Evolutionary conservation across 2,888 invertebrate species (phyloP), one percentile per base, ranked within the genome.

Genomic region (Platerodrilus igneus): DNA sequence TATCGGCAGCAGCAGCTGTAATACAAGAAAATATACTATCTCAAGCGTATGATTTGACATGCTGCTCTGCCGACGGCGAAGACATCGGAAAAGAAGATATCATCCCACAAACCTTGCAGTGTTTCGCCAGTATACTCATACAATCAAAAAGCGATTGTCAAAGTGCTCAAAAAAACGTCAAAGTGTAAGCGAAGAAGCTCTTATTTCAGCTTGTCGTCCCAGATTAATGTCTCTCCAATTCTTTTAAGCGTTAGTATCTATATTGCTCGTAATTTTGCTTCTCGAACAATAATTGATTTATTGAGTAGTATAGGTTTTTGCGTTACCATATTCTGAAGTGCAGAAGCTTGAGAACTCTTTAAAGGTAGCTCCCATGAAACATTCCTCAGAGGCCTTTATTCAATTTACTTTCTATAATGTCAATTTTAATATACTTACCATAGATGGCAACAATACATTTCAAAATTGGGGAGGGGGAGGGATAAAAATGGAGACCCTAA

Each of bases 1-100:
- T 29, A 29, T 29, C 29, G 10, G 9, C 29, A 29, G 29, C 29
- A 29, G 29, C 29, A 18, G 29, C 29, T 29, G 18, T 29, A 29
- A 29, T 29, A 18, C 29, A 19, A 8, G 27, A 27, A 27, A 16
- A 14, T 8, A 27, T 27, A 27, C 27, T 14, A 14, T 27, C 27
- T 15, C 4, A 27, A 27, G 27, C 16, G 16, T 27, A 27, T 9
- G 14, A 27, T 15, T 15, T 27, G 15, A 27, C 29, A 18, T 29
- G 18, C 10, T 29, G 18, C n/a, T 18, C 29, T 18, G 29, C 18
- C n/a, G 29, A 29, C 11, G 29, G 29, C 18, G 18, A 7, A 3
- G 29, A 29, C 18, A 18, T 29, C 11, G 29, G n/a, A 8, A 29
- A 29, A 29, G 18, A 14, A 14, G 27, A 27, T 27, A n/a, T 15